A percentile compares a stretch with the other conserved stretches of the same genome.
Evolutionary conservation across 2,888 invertebrate genomes (phyloP).

Genomic region (Apamea crenata): DNA sequence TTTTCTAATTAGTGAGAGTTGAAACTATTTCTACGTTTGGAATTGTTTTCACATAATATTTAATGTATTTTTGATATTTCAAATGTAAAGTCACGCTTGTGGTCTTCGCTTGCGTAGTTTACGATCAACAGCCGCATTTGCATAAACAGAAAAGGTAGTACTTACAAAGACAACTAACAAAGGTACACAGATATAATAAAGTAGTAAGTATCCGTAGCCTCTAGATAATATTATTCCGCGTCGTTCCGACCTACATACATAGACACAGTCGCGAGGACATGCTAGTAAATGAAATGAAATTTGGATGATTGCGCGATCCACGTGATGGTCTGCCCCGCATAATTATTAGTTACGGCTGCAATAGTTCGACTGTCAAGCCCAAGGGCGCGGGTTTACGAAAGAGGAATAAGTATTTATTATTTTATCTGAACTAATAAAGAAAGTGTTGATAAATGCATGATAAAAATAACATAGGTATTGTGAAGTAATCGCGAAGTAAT

Average conservation of each 20-base stretch:
- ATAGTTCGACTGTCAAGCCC: conserved; percentile 46
- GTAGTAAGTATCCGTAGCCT: conserved; percentile 22
- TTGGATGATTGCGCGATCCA: conserved; percentile 76
- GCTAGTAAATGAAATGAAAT: conserved; percentile 77
- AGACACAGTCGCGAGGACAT: conserved; percentile 68
- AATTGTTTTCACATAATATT: neutral
- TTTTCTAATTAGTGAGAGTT: conserved; percentile 29
- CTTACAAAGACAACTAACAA: conserved; percentile 16
- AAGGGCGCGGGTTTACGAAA: conserved; percentile 52
- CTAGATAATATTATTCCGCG: conserved; percentile 66
- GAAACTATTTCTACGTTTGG: neutral
- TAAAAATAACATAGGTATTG: neutral
- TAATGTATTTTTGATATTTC: neutral
- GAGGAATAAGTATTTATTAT: conserved; percentile 21
- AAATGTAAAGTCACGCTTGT: neutral
- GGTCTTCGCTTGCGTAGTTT: neutral
- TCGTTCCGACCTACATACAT: conserved; percentile 72
- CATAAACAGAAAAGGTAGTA: neutral
- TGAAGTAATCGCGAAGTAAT: neutral
- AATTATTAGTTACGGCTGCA: conserved; percentile 67
- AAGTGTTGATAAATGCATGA: neutral
- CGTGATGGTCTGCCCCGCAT: conserved; percentile 66
- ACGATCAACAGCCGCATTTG: neutral
- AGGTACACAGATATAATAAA: conserved; percentile 26
- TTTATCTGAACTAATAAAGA: neutral